Percentiles rank a stretch among this genome's conserved stretches.
Conservation (phyloP, 2,888 invertebrate genomes). For the Herminia tarsipennalis region DNA sequence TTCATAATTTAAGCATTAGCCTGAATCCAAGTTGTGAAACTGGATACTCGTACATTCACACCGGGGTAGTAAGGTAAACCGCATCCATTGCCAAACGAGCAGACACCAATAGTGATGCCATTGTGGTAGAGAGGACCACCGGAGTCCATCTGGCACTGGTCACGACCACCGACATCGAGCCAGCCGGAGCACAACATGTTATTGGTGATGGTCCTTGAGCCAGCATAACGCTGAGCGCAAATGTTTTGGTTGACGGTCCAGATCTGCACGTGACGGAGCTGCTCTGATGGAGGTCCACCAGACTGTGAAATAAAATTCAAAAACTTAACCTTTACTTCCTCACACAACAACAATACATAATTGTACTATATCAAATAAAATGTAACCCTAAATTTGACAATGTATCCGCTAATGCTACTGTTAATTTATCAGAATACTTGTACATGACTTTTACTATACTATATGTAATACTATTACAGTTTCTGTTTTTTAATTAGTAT, state of each 20-base stretch:
- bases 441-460: too few species aligned
- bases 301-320: slow-evolving; percentile 31
- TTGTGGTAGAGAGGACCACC: slow-evolving; percentile 59
- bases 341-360: too few species aligned
- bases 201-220: slow-evolving; percentile 36
- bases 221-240: slow-evolving; percentile 49
- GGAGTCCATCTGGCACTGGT: slow-evolving; percentile 54
- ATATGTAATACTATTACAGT: too few species aligned
- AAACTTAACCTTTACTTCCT: neutral
- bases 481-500: too few species aligned
- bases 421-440: too few species aligned
- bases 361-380: too few species aligned
- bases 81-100: slow-evolving; percentile 54
- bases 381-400: too few species aligned
- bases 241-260: slow-evolving; percentile 48
- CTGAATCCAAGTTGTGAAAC: slow-evolving; percentile 20
- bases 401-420: too few species aligned
- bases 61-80: slow-evolving; percentile 45
- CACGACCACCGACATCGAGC: slow-evolving; percentile 52
- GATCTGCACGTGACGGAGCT: slow-evolving; percentile 51
- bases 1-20: slow-evolving; percentile 7
- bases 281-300: slow-evolving; percentile 41
- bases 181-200: slow-evolving; percentile 62
- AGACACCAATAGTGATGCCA: slow-evolving; percentile 51
- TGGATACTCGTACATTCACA: slow-evolving; percentile 11